Conservation (phyloP, 2,113 vertebrate genomes). For the Trogon melanurus region DNA sequence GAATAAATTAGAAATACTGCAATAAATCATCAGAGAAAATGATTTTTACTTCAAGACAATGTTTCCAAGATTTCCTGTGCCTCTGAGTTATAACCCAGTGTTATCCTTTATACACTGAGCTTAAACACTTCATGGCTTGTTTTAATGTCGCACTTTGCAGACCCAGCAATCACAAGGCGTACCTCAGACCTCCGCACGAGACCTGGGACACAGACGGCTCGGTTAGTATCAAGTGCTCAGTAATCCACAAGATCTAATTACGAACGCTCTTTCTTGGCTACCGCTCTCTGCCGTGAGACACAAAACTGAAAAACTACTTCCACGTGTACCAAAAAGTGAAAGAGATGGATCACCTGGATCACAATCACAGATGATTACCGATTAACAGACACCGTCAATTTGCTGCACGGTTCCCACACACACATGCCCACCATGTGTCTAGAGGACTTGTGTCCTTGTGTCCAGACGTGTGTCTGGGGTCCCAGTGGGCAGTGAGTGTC, state of each 20-base stretch:
- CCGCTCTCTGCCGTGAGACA: not conserved
- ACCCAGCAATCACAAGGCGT: conserved; percentile 83
- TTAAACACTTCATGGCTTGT: conserved; percentile 89
- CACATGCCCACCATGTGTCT: too few relatives aligned
- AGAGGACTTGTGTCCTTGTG: too few relatives aligned
- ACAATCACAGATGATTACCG: too few relatives aligned
- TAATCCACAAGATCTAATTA: not conserved
- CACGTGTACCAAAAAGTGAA: not conserved
- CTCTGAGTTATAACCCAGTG: conserved; percentile 95
- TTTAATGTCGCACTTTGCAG: conserved; percentile 89
- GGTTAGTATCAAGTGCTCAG: conserved; percentile 93
- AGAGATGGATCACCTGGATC: not conserved
- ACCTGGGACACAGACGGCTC: conserved; percentile 78
- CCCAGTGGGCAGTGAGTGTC: too few relatives aligned
- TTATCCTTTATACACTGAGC: conserved; percentile 86
- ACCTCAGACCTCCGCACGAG: conserved; percentile 68
- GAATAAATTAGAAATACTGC: not conserved
- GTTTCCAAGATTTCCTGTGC: conserved; percentile 75
- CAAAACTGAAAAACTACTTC: not conserved
- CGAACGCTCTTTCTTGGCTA: not conserved
- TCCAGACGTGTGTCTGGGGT: too few relatives aligned
- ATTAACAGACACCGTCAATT: not conserved
- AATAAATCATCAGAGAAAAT: not conserved
- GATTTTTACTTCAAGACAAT: not conserved
- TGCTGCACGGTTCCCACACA: not conserved